These are phyloP conservation scores for Spodoptera litura DNA, from an alignment of 1,140 invertebrate genomes.

Conservation along the genomic window DNA sequence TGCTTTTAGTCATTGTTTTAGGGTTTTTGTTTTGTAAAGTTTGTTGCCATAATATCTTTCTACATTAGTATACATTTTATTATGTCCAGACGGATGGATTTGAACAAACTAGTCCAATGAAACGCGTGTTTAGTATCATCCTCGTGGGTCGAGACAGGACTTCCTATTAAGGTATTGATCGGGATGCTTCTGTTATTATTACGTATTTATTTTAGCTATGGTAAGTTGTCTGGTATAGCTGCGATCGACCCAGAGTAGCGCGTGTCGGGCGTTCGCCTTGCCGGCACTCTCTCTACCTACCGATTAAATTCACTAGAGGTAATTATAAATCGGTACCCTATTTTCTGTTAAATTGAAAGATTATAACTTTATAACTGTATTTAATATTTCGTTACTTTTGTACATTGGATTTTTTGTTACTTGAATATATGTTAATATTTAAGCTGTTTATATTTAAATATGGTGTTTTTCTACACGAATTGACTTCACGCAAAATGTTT, in stretches of 20 bases:
- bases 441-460: slow-evolving; percentile 81
- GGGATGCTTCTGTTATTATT: slow-evolving; percentile 66
- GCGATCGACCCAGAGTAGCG: slow-evolving; percentile 34
- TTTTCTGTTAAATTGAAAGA: slow-evolving; percentile 77
- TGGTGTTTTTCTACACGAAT: slow-evolving; percentile 80
- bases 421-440: slow-evolving; percentile 83
- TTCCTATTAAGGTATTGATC: slow-evolving; percentile 60
- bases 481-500: slow-evolving; percentile 75
- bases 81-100: slow-evolving; percentile 81
- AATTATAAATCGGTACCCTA: slow-evolving; percentile 61
- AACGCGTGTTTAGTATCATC: slow-evolving; percentile 64
- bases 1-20: slow-evolving; percentile 86
- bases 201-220: slow-evolving; percentile 73
- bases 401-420: slow-evolving; percentile 83
- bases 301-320: slow-evolving; percentile 52
- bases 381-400: slow-evolving; percentile 82
- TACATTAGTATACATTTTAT: slow-evolving; percentile 83
- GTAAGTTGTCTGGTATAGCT: slow-evolving; percentile 41
- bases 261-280: slow-evolving; percentile 32
- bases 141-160: slow-evolving; percentile 60
- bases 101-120: slow-evolving; percentile 85
- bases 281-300: slow-evolving; percentile 54
- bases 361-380: slow-evolving; percentile 76
- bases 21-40: slow-evolving; percentile 82
- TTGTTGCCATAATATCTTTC: slow-evolving; percentile 86